Percentiles rank a stretch among this genome's conserved stretches.
phyloP scores from a whole-genome alignment of 92 coral and sea anemone genomes.

The Zoanthus solanderi region DNA sequence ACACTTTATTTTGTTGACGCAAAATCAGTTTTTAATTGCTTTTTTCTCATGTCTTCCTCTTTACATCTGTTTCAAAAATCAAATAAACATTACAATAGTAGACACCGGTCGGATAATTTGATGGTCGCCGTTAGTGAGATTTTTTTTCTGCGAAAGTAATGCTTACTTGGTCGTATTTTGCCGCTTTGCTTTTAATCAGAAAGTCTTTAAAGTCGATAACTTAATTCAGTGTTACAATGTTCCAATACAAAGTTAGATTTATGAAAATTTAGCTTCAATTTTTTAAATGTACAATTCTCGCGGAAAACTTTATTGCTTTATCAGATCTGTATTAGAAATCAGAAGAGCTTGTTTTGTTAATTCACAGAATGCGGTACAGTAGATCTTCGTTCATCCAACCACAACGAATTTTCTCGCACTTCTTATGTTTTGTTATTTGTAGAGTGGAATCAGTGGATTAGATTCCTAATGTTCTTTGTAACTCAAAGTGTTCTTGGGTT shows the following conservation, averaged over 20 bases:
- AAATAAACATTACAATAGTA: background rate
- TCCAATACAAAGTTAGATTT: background rate
- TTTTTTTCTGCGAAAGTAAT: background rate
- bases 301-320: background rate
- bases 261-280: background rate
- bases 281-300: background rate
- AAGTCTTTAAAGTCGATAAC: background rate
- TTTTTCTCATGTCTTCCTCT: background rate
- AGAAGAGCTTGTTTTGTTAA: background rate
- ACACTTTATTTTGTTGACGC: background rate
- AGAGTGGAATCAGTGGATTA: background rate
- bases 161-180: background rate
- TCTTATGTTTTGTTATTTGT: background rate
- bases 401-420: background rate
- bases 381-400: background rate
- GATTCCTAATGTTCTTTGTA: background rate
- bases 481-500: too few relatives aligned
- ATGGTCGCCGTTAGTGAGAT: background rate
- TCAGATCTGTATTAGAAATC: background rate
- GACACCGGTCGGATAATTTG: background rate
- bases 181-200: background rate
- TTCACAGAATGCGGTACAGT: background rate
- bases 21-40: background rate
- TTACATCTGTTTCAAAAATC: background rate
- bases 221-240: too few relatives aligned